phyloP scores from a whole-genome alignment of 2,888 invertebrate genomes.

The Norana najaformis region DNA sequence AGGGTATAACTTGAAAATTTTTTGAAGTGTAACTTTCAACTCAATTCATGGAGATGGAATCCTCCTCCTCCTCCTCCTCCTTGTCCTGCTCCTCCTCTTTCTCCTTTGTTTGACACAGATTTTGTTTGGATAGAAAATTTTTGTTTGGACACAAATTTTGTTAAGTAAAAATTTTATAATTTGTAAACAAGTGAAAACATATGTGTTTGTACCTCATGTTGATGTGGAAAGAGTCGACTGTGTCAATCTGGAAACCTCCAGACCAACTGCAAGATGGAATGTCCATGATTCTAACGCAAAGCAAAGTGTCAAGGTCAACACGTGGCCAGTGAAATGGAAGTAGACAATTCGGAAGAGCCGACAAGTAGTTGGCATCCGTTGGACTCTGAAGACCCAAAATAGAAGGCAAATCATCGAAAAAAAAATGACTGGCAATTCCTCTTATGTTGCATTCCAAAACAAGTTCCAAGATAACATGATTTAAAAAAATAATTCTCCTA shows the following conservation, averaged over 20 bases:
- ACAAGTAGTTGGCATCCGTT: conserved; percentile 68
- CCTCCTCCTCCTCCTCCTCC: no score
- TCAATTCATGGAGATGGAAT: not conserved
- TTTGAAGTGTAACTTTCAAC: not conserved
- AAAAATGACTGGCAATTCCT: not conserved
- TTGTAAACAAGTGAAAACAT: not conserved
- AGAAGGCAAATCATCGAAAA: not conserved
- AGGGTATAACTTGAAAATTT: no score
- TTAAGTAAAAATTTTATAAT: no score
- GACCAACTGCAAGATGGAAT: conserved; percentile 74
- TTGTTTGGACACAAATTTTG: not conserved
- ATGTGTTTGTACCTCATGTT: conserved; percentile 73
- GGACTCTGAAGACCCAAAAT: conserved; percentile 28
- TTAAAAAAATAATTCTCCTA: not conserved
- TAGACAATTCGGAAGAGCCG: conserved; percentile 82
- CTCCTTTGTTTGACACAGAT: not conserved
- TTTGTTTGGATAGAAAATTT: not conserved
- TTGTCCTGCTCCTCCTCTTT: no score
- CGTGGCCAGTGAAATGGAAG: conserved; percentile 97
- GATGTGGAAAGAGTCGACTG: conserved; percentile 81
- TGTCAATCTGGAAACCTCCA: conserved; percentile 84
- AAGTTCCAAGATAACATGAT: not conserved
- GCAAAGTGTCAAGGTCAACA: conserved; percentile 82
- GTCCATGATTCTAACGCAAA: conserved; percentile 80
- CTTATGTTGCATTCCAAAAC: not conserved